phyloP scores from a whole-genome alignment of 2,113 vertebrate species.

The Brachypteracias leptosomus region DNA sequence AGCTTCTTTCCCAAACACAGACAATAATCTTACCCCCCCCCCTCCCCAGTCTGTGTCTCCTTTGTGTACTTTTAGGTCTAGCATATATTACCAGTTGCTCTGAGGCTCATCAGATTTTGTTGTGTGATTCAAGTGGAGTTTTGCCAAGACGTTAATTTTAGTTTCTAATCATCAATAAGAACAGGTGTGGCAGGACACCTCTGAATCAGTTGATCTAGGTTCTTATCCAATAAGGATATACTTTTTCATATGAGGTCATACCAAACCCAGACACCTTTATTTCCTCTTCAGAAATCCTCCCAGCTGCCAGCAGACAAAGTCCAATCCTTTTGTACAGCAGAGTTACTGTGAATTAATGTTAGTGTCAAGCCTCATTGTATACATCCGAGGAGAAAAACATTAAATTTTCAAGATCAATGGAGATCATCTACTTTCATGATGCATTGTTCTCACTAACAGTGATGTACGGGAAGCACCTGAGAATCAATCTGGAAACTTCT shows the following conservation, averaged over 20 bases:
- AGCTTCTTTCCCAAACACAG: neutral
- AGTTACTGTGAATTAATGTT: neutral
- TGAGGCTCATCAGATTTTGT: neutral
- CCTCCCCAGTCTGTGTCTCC: neutral
- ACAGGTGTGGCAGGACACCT: neutral
- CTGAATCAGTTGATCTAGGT: neutral
- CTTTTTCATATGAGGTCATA: constrained; percentile 18
- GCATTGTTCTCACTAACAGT: constrained; percentile 35
- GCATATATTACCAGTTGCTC: neutral
- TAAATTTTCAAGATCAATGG: constrained; percentile 47
- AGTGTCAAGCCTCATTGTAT: neutral
- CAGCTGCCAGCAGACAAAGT: constrained; percentile 3
- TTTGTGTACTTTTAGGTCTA: neutral
- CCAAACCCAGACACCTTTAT: neutral
- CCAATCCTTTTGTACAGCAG: neutral
- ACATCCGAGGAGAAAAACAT: neutral
- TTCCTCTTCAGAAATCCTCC: neutral
- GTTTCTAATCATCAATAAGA: constrained; percentile 29
- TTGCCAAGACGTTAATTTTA: neutral
- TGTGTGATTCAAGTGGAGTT: neutral
- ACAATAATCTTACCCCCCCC: neutral
- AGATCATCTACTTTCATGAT: constrained; percentile 46
- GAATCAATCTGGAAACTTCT: constrained; percentile 58
- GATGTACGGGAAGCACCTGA: constrained; percentile 65
- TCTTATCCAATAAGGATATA: neutral